These are phyloP conservation scores for Pseudanteris insignis DNA, from an alignment of 2,888 invertebrate genomes.

Conservation along the genomic window DNA sequence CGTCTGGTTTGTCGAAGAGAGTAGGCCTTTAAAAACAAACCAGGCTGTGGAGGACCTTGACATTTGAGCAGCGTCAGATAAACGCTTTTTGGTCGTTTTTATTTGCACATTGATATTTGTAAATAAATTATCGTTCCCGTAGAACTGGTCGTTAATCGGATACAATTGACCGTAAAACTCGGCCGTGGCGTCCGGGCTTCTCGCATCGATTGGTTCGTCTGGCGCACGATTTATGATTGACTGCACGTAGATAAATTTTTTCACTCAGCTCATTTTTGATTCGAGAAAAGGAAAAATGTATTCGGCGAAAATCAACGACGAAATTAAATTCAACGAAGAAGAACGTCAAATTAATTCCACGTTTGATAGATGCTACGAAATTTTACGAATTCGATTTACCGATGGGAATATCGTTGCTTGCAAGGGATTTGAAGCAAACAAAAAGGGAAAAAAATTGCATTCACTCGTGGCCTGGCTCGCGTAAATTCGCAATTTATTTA, in stretches of 20 bases:
- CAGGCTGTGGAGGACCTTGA: constrained; percentile 39
- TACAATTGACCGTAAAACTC: constrained; percentile 42
- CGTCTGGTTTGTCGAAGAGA: no score
- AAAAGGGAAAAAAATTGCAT: no score
- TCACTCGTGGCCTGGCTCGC: no score
- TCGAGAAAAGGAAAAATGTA: constrained; percentile 14
- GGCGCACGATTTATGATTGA: constrained; percentile 43
- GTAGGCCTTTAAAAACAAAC: constrained; percentile 35
- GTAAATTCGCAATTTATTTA: no score
- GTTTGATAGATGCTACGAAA: constrained; percentile 26
- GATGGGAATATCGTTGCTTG: no score
- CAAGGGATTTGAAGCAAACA: no score
- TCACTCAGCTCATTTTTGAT: constrained; percentile 12
- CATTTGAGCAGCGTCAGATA: constrained; percentile 39
- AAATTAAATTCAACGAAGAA: constrained; percentile 9
- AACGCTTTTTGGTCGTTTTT: constrained; percentile 34
- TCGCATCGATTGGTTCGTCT: constrained; percentile 35
- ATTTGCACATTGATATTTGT: constrained; percentile 35
- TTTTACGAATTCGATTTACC: no score
- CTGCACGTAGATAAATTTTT: constrained; percentile 20
- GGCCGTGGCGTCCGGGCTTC: constrained; percentile 16
- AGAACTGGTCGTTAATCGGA: constrained; percentile 40
- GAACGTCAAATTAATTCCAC: constrained; percentile 21
- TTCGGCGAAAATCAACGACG: constrained; percentile 8
- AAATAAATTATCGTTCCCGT: constrained; percentile 39